Conservation (phyloP, 2,113 vertebrate genomes). For the Pica pica region DNA sequence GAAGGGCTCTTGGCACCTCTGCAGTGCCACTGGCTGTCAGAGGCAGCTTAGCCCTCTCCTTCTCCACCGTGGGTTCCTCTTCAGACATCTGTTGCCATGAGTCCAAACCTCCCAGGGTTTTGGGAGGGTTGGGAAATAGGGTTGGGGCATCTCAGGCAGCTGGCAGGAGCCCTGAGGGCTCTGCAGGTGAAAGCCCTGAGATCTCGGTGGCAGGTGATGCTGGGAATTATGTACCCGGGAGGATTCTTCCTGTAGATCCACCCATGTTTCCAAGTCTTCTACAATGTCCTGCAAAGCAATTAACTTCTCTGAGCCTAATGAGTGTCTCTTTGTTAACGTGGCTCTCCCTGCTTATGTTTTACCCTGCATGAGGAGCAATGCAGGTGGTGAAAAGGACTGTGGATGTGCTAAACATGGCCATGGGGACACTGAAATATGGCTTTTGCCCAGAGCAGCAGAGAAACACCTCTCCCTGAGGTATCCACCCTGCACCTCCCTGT, state of each 20-base stretch:
- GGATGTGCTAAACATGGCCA: neutral
- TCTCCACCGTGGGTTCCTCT: neutral
- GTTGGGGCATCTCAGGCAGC: neutral
- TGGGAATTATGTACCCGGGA: neutral
- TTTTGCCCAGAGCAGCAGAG: neutral
- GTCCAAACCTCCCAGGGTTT: neutral
- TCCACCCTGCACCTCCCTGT: neutral
- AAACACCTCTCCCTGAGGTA: neutral
- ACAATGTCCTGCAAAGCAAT: neutral
- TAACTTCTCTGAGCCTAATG: neutral
- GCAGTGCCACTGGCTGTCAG: neutral
- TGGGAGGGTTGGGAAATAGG: neutral
- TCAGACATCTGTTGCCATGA: neutral
- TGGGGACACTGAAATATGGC: neutral
- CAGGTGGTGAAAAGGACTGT: neutral
- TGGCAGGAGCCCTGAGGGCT: neutral
- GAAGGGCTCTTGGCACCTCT: neutral
- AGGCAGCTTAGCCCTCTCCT: neutral
- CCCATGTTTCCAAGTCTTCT: neutral
- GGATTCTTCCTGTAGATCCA: neutral
- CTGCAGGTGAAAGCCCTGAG: neutral
- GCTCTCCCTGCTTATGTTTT: neutral
- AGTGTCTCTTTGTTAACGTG: fast-evolving
- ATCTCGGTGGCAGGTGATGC: fast-evolving
- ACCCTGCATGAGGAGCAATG: neutral